Evolutionary conservation across 2,888 invertebrate genomes (phyloP), one percentile per base, ranked within the genome.

Genomic region (Drosophila cracens): DNA sequence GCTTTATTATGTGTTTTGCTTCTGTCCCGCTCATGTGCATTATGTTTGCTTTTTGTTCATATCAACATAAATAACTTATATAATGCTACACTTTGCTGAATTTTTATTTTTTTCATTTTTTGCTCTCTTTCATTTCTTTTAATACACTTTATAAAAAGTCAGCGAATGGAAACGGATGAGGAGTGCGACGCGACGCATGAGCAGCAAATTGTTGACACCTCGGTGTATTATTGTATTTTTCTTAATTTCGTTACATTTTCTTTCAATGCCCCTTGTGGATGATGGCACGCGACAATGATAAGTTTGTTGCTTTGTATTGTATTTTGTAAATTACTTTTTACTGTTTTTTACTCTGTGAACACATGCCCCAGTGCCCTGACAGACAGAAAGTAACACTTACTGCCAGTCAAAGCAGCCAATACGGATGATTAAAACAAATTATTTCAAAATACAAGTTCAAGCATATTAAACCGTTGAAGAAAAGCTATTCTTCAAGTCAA

Each of bases 1-100:
- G 81, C 81, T 87, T 85, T 87, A 85, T 87, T 87, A 81, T 87
- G 77, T 81, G 81, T 62, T 82, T 64, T 63, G 43, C 43, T 59
- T 61, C 34, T 46, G 59, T 61, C 51, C 27, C 36, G 70, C 66
- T 81, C 83, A 81, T 82, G 79, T 81, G 76, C 79, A 87, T 87
- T 84, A 84, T 79, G 73, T 84, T 81, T 76, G 79, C 82, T 82
- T 87, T 84, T 76, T 82, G 81, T 82, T 82, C 81, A 79, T 87
- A 82, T 75, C 71, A 74, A 79, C 87, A 87, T 87, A 84, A 84
- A 84, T 84, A 84, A 81, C 85, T 84, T 82, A 84, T 87, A 76
- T 82, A 87, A 84, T 79, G 74, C 74, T 74, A 84, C 79, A 84
- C 81, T 87, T 82, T 79, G 68, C 76, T 70, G 65, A 68, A 70